Evolutionary conservation across 92 coral and sea anemone genomes (phyloP).

Genomic region (Zoanthus solanderi): DNA sequence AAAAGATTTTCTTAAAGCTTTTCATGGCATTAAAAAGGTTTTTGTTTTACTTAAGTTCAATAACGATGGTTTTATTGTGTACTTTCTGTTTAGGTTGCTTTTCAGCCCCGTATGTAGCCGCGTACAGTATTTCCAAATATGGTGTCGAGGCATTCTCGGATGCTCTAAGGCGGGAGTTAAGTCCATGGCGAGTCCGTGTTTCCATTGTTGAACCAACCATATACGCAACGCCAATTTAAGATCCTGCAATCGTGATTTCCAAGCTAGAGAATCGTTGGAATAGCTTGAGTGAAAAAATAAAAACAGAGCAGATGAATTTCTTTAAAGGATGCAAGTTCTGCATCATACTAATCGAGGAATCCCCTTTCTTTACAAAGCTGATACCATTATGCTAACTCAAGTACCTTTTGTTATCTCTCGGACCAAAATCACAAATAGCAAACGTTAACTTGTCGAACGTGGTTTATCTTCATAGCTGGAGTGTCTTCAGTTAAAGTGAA

Average conservation of each 20-base stretch:
- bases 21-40: too few relatives aligned
- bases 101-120: slow-evolving; percentile 53
- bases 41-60: too few relatives aligned
- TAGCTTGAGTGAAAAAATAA: slow-evolving; percentile 51
- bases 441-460: too few relatives aligned
- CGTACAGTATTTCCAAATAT: slow-evolving; percentile 53
- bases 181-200: slow-evolving; percentile 43
- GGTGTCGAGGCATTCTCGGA: slow-evolving; percentile 68
- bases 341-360: background rate
- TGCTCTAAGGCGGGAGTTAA: slow-evolving; percentile 57
- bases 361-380: too few relatives aligned
- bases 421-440: too few relatives aligned
- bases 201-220: slow-evolving; percentile 55
- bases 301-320: slow-evolving; percentile 46
- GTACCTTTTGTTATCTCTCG: too few relatives aligned
- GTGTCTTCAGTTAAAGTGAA: too few relatives aligned
- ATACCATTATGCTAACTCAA: too few relatives aligned
- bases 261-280: slow-evolving; percentile 49
- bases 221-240: slow-evolving; percentile 54
- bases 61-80: too few relatives aligned
- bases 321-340: slow-evolving; percentile 40
- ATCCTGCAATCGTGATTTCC: background rate
- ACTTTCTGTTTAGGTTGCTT: slow-evolving; percentile 42
- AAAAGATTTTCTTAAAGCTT: too few relatives aligned
- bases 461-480: too few relatives aligned